These are phyloP conservation scores for Pomacea maculata DNA, from an alignment of 1,140 invertebrate genomes.

Conservation along the genomic window DNA sequence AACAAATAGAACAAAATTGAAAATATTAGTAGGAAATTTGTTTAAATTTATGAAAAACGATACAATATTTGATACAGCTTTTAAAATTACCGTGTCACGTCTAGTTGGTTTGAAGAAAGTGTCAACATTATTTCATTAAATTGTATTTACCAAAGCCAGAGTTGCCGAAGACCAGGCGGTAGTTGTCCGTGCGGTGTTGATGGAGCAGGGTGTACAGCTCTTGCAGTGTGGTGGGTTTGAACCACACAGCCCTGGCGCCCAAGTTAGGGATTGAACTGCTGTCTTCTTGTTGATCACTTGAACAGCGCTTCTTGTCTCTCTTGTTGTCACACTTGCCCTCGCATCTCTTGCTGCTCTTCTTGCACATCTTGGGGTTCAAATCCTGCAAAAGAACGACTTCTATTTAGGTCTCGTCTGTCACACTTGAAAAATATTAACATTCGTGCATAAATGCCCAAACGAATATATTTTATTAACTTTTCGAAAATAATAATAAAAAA, in stretches of 20 bases:
- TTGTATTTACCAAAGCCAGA: conserved; percentile 39
- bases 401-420: conserved; percentile 26
- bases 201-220: conserved; percentile 42
- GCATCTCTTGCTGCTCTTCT: conserved; percentile 46
- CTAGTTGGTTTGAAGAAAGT: too few species aligned
- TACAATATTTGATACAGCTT: too few species aligned
- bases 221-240: conserved; percentile 39
- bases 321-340: conserved; percentile 11
- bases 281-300: not conserved
- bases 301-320: not conserved
- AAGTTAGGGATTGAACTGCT: conserved; percentile 35
- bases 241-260: conserved; percentile 40
- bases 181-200: conserved; percentile 36
- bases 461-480: not conserved
- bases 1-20: too few species aligned
- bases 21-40: too few species aligned
- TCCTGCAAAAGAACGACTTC: conserved; percentile 40
- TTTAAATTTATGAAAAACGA: too few species aligned
- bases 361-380: conserved; percentile 43
- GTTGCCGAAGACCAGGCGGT: conserved; percentile 47
- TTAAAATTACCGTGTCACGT: too few species aligned
- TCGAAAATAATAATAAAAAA: not conserved
- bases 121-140: too few species aligned
- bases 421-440: too few species aligned
- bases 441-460: too few species aligned